Evolutionary conservation across 2,888 invertebrate genomes (phyloP).

Genomic region (Xylocampa areola): DNA sequence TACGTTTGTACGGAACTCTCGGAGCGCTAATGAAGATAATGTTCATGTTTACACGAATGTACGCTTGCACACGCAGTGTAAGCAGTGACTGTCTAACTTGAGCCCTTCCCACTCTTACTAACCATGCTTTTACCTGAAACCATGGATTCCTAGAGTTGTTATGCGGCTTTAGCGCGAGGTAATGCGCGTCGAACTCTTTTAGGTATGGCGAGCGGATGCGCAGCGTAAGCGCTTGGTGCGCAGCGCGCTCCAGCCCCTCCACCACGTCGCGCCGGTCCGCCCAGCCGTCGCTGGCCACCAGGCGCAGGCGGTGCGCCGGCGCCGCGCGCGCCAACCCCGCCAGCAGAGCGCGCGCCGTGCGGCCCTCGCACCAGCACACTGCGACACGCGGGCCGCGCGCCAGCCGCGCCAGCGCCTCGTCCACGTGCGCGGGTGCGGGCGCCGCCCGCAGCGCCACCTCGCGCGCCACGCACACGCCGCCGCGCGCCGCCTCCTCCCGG

Average conservation of each 20-base stretch:
- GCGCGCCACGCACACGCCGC: slow-evolving; percentile 93
- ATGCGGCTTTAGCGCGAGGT: slow-evolving; percentile 91
- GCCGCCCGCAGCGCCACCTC: slow-evolving; percentile 76
- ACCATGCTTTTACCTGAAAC: slow-evolving; percentile 84
- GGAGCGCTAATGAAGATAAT: too few relatives aligned
- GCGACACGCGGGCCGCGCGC: slow-evolving; percentile 87
- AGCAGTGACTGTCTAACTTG: neutral
- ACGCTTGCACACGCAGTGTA: neutral
- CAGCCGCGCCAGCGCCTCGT: slow-evolving; percentile 84
- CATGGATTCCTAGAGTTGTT: slow-evolving; percentile 92
- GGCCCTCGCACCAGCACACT: slow-evolving; percentile 95
- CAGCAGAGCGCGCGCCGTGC: slow-evolving; percentile 91
- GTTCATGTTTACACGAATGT: too few relatives aligned
- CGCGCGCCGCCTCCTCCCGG: slow-evolving; percentile 91
- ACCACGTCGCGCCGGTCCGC: slow-evolving; percentile 93
- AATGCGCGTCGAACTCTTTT: slow-evolving; percentile 91
- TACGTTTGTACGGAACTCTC: too few relatives aligned
- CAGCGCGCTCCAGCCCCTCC: slow-evolving; percentile 91
- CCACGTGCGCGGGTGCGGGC: slow-evolving; percentile 59
- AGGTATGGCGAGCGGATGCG: slow-evolving; percentile 93
- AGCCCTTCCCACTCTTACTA: neutral
- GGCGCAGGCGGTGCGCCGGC: slow-evolving; percentile 89
- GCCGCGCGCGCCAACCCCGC: slow-evolving; percentile 88
- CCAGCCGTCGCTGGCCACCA: slow-evolving; percentile 93
- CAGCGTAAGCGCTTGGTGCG: slow-evolving; percentile 93